A percentile compares a stretch with the other conserved stretches of the same genome.
Evolutionary conservation across 1,140 invertebrate genomes (phyloP).

Genomic region (Brachionus paranguensis): DNA sequence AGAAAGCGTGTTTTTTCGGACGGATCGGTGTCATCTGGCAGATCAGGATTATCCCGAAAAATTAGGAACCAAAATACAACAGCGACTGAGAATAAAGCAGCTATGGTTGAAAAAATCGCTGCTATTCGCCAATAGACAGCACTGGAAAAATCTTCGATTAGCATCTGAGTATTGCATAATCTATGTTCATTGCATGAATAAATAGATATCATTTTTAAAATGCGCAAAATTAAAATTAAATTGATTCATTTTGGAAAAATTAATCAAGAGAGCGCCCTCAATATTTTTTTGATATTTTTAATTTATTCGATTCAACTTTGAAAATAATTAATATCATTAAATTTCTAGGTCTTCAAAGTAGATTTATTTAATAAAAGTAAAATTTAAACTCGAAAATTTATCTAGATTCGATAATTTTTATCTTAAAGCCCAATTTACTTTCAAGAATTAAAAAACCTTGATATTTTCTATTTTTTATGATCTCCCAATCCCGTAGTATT

Average conservation of each 20-base stretch:
- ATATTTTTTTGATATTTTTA: not conserved
- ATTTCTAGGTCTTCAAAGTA: not conserved
- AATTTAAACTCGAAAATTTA: not conserved
- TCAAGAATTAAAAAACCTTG: not conserved
- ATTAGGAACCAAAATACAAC: constrained; percentile 14
- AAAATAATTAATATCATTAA: not conserved
- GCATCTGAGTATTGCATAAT: constrained; percentile 11
- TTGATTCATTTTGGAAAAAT: not conserved
- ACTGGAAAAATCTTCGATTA: constrained; percentile 11
- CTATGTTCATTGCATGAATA: constrained; percentile 20
- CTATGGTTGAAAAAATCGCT: constrained; percentile 23
- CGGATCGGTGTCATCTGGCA: not conserved
- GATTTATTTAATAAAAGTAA: not conserved
- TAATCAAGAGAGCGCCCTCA: not conserved
- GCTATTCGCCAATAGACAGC: constrained; percentile 27
- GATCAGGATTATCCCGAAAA: not conserved
- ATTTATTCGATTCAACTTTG: not conserved
- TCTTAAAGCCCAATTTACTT: not conserved
- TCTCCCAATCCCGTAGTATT: not conserved
- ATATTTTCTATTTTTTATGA: not conserved
- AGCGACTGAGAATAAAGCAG: constrained; percentile 16
- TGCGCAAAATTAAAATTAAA: not conserved
- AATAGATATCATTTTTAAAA: constrained; percentile 5
- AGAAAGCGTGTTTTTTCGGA: constrained; percentile 6
- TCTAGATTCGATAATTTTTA: not conserved